Evolutionary conservation across 1,140 invertebrate genomes (phyloP).

Genomic region (Drosophila ambigua): DNA sequence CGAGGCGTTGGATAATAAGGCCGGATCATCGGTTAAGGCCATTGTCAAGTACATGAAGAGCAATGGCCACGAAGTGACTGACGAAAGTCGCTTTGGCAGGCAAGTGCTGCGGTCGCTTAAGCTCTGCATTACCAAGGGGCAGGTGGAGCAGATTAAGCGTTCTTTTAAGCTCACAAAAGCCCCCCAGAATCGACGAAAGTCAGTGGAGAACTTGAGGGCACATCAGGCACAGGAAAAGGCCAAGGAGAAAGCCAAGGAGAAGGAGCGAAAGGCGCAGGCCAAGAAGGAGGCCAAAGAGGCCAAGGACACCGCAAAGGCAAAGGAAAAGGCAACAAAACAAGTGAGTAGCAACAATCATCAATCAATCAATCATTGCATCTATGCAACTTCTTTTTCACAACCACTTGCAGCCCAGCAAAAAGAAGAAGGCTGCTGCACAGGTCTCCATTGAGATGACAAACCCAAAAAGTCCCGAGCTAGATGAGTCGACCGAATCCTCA

Average conservation of each 20-base stretch:
- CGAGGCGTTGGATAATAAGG: constrained; percentile 3
- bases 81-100: constrained; percentile 4
- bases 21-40: constrained; percentile 48
- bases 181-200: constrained; percentile 3
- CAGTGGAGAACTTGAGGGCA: constrained; percentile 43
- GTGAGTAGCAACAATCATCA: background rate
- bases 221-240: constrained; percentile 11
- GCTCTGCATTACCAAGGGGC: constrained; percentile 11
- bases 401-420: constrained; percentile 17
- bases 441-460: background rate
- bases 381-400: background rate
- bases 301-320: constrained; percentile 15
- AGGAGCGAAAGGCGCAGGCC: background rate
- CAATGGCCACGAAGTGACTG: constrained; percentile 19
- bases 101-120: constrained; percentile 27
- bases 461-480: no score
- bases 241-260: background rate
- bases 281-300: background rate
- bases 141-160: constrained; percentile 38
- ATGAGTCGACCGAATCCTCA: background rate
- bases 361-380: no score
- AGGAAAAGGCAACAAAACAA: constrained; percentile 24
- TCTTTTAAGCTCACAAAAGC: constrained; percentile 50
- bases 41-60: constrained; percentile 42
- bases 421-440: constrained; percentile 12